Percentiles rank a stretch among this genome's conserved stretches.
phyloP scores from a whole-genome alignment of 2,797 vertebrate species.

The Chaenodraco wilsoni region DNA sequence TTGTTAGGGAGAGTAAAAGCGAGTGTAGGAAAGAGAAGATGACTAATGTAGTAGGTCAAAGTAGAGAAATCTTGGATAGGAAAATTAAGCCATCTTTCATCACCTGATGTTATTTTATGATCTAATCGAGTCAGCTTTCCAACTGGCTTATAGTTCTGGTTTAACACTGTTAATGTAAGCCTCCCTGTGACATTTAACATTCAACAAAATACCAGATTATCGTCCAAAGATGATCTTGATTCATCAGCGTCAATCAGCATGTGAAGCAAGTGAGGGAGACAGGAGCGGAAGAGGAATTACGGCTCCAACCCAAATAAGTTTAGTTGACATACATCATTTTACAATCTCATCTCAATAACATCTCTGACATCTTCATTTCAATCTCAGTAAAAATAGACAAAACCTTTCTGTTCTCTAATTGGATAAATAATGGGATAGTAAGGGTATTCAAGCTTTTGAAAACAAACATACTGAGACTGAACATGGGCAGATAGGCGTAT shows the following conservation, averaged over 20 bases:
- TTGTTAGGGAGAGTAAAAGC: not conserved
- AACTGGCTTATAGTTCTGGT: not conserved
- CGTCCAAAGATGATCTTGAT: slow-evolving; percentile 8
- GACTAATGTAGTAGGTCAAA: not conserved
- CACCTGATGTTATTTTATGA: not conserved
- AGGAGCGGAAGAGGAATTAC: not conserved
- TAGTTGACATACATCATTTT: slow-evolving; percentile 7
- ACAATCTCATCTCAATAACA: slow-evolving; percentile 19
- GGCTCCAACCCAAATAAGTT: not conserved
- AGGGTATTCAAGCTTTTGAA: not conserved
- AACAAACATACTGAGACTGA: too few relatives aligned
- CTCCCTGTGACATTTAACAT: slow-evolving; percentile 2
- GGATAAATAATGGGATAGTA: not conserved
- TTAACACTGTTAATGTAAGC: slow-evolving; percentile 12
- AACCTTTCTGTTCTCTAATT: not conserved
- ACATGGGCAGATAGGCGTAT: not conserved
- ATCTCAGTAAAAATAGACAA: not conserved
- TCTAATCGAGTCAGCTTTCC: not conserved
- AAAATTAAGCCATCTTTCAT: not conserved
- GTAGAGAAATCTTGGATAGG: not conserved
- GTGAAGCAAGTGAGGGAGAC: not conserved
- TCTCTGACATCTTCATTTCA: not conserved
- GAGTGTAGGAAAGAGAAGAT: not conserved
- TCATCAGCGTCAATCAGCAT: slow-evolving; percentile 6
- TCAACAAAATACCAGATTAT: slow-evolving; percentile 3